These are phyloP conservation scores for Lasioglossum malachurum DNA, from an alignment of 2,888 invertebrate genomes.

Conservation along the genomic window DNA sequence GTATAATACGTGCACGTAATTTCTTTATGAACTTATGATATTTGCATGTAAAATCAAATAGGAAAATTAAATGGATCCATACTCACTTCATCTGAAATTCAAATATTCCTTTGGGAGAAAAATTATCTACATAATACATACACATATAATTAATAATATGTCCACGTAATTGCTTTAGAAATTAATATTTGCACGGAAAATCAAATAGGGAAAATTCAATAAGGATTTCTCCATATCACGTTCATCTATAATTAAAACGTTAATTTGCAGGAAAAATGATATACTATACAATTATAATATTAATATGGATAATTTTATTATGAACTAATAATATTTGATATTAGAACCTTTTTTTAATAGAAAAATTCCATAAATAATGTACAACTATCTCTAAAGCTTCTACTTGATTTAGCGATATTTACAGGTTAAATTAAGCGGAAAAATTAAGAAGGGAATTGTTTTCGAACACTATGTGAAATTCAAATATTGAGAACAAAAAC, in stretches of 20 bases:
- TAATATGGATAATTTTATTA: background rate
- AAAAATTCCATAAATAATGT: background rate
- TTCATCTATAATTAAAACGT: background rate
- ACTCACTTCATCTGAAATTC: background rate
- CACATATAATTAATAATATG: background rate
- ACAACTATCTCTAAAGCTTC: background rate
- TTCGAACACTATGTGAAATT: background rate
- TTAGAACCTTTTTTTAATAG: too few species aligned
- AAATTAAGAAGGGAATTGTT: background rate
- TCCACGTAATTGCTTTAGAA: background rate
- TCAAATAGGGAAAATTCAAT: background rate
- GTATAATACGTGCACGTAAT: background rate
- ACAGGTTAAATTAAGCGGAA: too few species aligned
- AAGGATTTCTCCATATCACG: conserved; percentile 1
- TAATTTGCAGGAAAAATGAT: background rate
- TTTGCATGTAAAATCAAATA: conserved; percentile 6
- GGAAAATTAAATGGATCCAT: background rate
- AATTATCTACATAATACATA: background rate
- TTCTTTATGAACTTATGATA: background rate
- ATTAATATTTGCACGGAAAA: background rate
- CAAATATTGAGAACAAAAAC: background rate
- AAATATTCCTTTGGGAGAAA: background rate
- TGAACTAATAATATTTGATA: too few species aligned
- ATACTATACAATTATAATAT: background rate
- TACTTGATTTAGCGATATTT: background rate